Percentiles rank a stretch among this genome's conserved stretches.
Conservation (phyloP, 2,797 vertebrate species). For the Darevskia mixta region DNA sequence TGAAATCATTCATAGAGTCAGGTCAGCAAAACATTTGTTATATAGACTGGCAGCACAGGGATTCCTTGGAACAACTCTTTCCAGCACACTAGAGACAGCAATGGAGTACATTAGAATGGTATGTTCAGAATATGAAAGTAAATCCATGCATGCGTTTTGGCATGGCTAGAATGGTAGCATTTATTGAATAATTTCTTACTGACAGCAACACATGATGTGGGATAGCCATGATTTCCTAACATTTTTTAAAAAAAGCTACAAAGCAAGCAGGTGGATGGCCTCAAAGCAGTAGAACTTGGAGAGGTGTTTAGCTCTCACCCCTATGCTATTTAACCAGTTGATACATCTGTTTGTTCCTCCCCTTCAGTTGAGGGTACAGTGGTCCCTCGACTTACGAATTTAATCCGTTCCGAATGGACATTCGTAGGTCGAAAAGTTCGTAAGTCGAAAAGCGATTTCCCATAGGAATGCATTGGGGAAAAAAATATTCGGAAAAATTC, state of each 20-base stretch:
- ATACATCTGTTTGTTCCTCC: not conserved
- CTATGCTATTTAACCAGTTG: not conserved
- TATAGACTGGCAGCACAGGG: not conserved
- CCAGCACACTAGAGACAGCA: not conserved
- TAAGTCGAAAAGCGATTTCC: too few species aligned
- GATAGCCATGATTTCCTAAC: not conserved
- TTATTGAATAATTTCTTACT: not conserved
- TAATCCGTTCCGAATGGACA: too few species aligned
- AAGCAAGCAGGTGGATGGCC: not conserved
- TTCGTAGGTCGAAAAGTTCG: too few species aligned
- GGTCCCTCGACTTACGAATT: too few species aligned
- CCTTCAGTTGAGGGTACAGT: not conserved
- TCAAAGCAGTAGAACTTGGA: not conserved
- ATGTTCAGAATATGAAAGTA: not conserved
- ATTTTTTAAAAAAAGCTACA: not conserved
- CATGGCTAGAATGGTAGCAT: not conserved
- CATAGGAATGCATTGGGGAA: too few species aligned
- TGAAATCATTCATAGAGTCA: not conserved
- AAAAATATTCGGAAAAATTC: too few species aligned
- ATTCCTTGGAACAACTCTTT: not conserved
- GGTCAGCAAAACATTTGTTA: not conserved
- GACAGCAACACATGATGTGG: not conserved
- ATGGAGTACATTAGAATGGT: not conserved
- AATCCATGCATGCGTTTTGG: not conserved
- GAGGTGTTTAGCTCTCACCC: too few species aligned